phyloP scores from a whole-genome alignment of 2,888 invertebrate genomes.

The Aphidoletes aphidimyza region DNA sequence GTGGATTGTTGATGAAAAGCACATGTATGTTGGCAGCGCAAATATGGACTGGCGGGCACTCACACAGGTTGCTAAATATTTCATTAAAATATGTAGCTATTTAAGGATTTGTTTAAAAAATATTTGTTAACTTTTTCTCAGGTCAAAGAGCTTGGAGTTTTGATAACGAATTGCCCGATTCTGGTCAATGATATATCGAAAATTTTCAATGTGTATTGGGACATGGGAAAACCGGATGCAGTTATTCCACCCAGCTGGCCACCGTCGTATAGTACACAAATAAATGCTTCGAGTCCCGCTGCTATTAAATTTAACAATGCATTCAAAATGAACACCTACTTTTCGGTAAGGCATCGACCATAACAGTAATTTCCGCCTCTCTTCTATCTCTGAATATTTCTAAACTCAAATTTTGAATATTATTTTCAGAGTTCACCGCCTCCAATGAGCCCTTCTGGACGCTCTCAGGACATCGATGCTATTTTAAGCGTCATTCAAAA shows the following conservation, averaged over 20 bases:
- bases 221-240: constrained; percentile 76
- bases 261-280: constrained; percentile 74
- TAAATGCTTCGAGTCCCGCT: constrained; percentile 79
- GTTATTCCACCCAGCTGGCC: constrained; percentile 84
- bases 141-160: constrained; percentile 91
- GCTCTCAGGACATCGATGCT: constrained; percentile 87
- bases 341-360: constrained; percentile 71
- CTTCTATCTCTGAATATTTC: constrained; percentile 15
- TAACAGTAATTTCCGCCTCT: neutral
- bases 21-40: constrained; percentile 95
- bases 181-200: constrained; percentile 85
- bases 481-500: constrained; percentile 81
- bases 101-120: no score
- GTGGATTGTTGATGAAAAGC: constrained; percentile 88
- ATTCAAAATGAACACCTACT: constrained; percentile 71
- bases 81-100: no score
- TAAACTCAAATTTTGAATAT: constrained; percentile 54
- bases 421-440: constrained; percentile 86
- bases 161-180: constrained; percentile 84
- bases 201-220: constrained; percentile 95
- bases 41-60: constrained; percentile 90
- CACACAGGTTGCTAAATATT: neutral
- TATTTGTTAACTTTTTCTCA: constrained; percentile 66
- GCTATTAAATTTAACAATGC: constrained; percentile 72
- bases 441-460: constrained; percentile 80